phyloP scores from a whole-genome alignment of 2,113 vertebrate genomes.

The Jacana jacana region DNA sequence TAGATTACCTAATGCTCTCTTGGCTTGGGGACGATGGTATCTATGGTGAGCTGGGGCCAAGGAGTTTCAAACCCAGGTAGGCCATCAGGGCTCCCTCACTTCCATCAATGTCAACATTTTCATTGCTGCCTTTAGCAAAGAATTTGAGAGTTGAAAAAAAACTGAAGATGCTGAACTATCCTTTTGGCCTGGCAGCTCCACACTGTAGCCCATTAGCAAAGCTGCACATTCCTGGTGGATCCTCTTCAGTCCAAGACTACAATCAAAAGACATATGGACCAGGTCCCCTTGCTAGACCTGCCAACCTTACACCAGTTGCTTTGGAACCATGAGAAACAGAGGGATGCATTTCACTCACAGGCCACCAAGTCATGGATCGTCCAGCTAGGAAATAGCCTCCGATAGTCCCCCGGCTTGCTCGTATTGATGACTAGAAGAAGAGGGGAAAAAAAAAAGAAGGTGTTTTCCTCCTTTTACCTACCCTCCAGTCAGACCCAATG shows the following conservation, averaged over 20 bases:
- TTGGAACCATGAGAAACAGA: not conserved
- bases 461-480: not conserved
- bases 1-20: not conserved
- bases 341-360: conserved; percentile 79
- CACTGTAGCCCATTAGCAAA: not conserved
- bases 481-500: not conserved
- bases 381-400: conserved; percentile 94
- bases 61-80: not conserved
- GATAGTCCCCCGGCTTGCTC: conserved; percentile 82
- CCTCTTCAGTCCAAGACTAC: not conserved
- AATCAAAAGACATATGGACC: not conserved
- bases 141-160: not conserved
- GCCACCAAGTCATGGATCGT: conserved; percentile 93
- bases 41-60: not conserved
- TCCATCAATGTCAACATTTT: not conserved
- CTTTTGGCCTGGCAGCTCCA: not conserved
- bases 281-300: not conserved
- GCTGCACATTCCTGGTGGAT: not conserved
- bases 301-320: not conserved
- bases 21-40: not conserved
- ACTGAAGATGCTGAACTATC: not conserved
- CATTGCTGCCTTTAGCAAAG: not conserved
- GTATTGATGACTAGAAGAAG: conserved; percentile 80
- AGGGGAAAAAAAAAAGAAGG: not conserved
- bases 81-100: not conserved